Base-by-base conservation (phyloP, 2,113 vertebrate genomes). In the Hystrix brachyura region DNA sequence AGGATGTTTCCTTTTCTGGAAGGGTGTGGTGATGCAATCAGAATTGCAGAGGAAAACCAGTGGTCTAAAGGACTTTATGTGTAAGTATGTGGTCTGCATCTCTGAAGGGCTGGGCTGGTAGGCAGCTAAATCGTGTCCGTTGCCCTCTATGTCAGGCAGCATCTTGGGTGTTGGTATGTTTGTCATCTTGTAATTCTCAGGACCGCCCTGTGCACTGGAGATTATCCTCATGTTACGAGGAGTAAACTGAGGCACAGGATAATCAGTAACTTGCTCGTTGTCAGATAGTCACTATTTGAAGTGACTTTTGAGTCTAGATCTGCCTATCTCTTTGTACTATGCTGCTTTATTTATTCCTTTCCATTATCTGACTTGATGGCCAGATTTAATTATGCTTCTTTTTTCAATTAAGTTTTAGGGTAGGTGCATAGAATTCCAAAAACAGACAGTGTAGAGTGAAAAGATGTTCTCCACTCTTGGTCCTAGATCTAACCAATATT, bases 241-340 rank as follows among this genome's bases (percentile, higher is more conserved):
- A 67, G 65, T 64, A 91, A 29, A 13, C n/a, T 17, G 57, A 80
- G 18, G 60, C 79, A 69, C 25, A 7, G 71, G 69, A 87, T 27
- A 62, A 10, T 48, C 14, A 32, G 27, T 23, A 43, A 29, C 19
- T 14, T 76, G 80, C 51, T 62, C 5, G 32, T 23, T 74, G 38
- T 43, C 10, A 0, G 18, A 11, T 7, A 8, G 18, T 51, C 53
- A 21, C 12, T 29, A 0, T 4, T 3, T 29, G 83, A 76, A 53
- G 76, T n/a, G 34, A 25, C 25, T 23, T 92, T 78, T 72, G 72
- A 86, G 13, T 29, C 12, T 34, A 55, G 32, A 53, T 3, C 51
- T 48, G 51, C n/a, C 48, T 4, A 0, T 19, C 25, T 90, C 8
- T 4, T 5, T 34, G 43, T 43, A 2, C 27, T n/a, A 0, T 1